These are phyloP conservation scores for Chamaea fasciata DNA, from an alignment of 2,113 vertebrate species.

Conservation along the genomic window DNA sequence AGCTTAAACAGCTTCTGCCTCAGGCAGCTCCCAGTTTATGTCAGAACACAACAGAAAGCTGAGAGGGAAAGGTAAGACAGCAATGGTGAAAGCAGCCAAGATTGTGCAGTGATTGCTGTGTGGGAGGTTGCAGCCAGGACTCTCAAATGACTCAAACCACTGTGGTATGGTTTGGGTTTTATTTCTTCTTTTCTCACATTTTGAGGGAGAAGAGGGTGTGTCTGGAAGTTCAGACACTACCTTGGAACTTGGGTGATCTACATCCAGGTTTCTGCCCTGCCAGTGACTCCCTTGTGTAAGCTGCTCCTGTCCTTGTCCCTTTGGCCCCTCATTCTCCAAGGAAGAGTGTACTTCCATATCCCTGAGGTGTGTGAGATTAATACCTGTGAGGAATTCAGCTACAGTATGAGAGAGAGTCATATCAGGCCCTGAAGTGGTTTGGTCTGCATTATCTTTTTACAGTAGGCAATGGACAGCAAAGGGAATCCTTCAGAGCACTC, in stretches of 20 bases:
- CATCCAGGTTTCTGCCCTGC: background rate
- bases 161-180: background rate
- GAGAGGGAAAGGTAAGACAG: background rate
- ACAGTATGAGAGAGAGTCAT: background rate
- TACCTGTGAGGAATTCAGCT: background rate
- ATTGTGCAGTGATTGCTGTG: background rate
- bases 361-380: background rate
- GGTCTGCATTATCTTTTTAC: background rate
- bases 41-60: background rate
- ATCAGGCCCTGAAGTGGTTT: background rate
- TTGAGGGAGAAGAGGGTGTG: background rate
- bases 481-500: background rate
- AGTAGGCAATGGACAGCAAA: background rate
- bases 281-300: background rate
- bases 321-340: background rate
- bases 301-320: background rate
- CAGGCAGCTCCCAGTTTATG: background rate
- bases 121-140: background rate
- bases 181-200: conserved; percentile 37
- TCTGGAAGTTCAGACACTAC: background rate
- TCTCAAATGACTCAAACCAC: background rate
- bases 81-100: background rate
- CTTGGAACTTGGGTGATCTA: background rate
- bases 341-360: background rate
- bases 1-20: background rate